Percentiles rank a stretch among this genome's conserved stretches.
These are phyloP conservation scores for Isotomurus palustris DNA, from an alignment of 2,888 invertebrate species.

Conservation along the genomic window DNA sequence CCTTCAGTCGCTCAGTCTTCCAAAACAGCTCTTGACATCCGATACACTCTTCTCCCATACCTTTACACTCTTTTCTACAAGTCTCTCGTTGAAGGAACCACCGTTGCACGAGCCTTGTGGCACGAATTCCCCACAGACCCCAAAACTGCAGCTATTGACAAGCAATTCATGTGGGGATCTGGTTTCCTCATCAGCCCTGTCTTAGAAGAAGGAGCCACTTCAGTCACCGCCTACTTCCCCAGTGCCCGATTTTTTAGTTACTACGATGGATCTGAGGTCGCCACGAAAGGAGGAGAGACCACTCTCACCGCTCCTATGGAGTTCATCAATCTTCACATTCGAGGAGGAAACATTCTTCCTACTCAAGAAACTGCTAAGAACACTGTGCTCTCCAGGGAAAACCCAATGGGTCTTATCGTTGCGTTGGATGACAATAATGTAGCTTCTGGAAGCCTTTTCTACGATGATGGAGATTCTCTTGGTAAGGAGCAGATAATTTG, in stretches of 20 bases:
- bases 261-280: slow-evolving; percentile 48
- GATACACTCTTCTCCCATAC: slow-evolving; percentile 53
- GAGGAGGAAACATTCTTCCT: slow-evolving; percentile 69
- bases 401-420: slow-evolving; percentile 62
- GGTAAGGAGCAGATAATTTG: slow-evolving; percentile 51
- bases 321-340: slow-evolving; percentile 60
- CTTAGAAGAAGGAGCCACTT: slow-evolving; percentile 53
- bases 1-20: slow-evolving; percentile 38
- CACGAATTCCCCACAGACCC: slow-evolving; percentile 57
- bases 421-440: slow-evolving; percentile 55
- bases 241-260: slow-evolving; percentile 64
- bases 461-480: slow-evolving; percentile 75
- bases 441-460: slow-evolving; percentile 67
- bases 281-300: slow-evolving; percentile 52
- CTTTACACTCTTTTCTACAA: slow-evolving; percentile 53
- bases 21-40: slow-evolving; percentile 41
- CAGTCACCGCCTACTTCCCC: slow-evolving; percentile 61
- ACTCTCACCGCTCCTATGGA: slow-evolving; percentile 59
- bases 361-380: slow-evolving; percentile 61
- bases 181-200: slow-evolving; percentile 70
- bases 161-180: slow-evolving; percentile 73
- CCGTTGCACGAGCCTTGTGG: slow-evolving; percentile 69
- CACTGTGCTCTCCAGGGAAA: slow-evolving; percentile 59
- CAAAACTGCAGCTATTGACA: slow-evolving; percentile 62
- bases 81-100: slow-evolving; percentile 65